phyloP scores from a whole-genome alignment of 2,113 vertebrate species.

The Periophthalmodon schlosseri region DNA sequence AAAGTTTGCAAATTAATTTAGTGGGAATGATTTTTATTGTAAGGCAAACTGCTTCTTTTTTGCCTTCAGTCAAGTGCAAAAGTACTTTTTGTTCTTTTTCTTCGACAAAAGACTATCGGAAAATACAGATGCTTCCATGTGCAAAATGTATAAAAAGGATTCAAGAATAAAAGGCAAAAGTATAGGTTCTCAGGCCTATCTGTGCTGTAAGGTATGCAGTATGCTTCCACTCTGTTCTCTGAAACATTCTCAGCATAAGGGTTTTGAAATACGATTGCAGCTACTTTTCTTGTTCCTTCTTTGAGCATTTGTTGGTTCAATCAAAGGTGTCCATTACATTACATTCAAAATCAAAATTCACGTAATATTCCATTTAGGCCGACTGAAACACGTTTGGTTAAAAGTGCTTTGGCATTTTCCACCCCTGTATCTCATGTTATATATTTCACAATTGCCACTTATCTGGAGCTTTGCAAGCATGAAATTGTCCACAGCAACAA shows the following conservation, averaged over 20 bases:
- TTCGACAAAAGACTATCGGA: not conserved
- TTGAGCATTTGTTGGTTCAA: not conserved
- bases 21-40: conserved; percentile 15
- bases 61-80: not conserved
- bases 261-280: no score
- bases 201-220: no score
- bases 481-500: conserved; percentile 12
- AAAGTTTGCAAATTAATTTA: conserved; percentile 67
- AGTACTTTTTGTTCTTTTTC: not conserved
- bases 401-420: not conserved
- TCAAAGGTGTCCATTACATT: not conserved
- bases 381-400: not conserved
- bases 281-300: no score
- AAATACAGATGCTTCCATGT: not conserved
- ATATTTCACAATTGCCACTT: conserved; percentile 27
- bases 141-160: not conserved
- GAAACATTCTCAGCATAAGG: no score
- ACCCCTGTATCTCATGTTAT: conserved; percentile 10
- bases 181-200: not conserved
- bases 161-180: not conserved
- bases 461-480: conserved; percentile 23
- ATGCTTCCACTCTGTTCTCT: no score
- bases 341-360: not conserved
- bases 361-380: not conserved
- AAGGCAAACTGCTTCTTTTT: conserved; percentile 20